Evolutionary conservation across 2,113 vertebrate species (phyloP).

Genomic region (Fukomys damarensis): DNA sequence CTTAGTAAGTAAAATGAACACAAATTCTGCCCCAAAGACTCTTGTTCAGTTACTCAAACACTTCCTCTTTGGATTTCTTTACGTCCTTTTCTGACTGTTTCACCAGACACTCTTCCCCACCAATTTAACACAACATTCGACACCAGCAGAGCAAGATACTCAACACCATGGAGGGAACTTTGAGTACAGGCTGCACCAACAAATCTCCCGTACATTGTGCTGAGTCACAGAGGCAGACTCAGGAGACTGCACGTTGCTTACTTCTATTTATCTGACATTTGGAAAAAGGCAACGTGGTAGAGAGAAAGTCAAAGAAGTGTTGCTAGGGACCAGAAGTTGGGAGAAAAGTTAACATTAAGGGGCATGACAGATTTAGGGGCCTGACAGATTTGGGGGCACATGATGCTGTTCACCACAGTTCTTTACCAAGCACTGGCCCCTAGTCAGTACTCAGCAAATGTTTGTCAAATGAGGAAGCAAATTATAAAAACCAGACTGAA

Average conservation of each 20-base stretch:
- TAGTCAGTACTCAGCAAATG: constrained; percentile 3
- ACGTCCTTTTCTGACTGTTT: not conserved
- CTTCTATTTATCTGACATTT: not conserved
- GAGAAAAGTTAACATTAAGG: not conserved
- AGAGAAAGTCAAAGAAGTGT: not conserved
- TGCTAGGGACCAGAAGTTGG: not conserved
- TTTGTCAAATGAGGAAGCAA: constrained; percentile 5
- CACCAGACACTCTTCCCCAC: not conserved
- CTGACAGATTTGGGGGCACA: not conserved
- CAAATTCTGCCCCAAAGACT: not conserved
- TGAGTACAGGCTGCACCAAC: not conserved
- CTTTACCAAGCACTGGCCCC: not conserved
- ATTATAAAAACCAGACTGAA: not conserved
- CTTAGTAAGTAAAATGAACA: not conserved
- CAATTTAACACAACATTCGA: too few species aligned
- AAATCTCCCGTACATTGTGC: not conserved
- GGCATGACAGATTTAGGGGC: not conserved
- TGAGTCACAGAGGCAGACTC: not conserved
- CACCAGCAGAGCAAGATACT: not conserved
- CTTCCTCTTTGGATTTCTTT: not conserved
- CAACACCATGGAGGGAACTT: not conserved
- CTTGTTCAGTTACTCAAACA: not conserved
- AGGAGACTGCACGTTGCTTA: not conserved
- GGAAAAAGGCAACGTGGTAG: not conserved
- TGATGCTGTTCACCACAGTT: not conserved